Percentiles rank a stretch among this genome's conserved stretches.
These are phyloP conservation scores for Melipona bicolor DNA, from an alignment of 2,888 invertebrate species.

Conservation along the genomic window DNA sequence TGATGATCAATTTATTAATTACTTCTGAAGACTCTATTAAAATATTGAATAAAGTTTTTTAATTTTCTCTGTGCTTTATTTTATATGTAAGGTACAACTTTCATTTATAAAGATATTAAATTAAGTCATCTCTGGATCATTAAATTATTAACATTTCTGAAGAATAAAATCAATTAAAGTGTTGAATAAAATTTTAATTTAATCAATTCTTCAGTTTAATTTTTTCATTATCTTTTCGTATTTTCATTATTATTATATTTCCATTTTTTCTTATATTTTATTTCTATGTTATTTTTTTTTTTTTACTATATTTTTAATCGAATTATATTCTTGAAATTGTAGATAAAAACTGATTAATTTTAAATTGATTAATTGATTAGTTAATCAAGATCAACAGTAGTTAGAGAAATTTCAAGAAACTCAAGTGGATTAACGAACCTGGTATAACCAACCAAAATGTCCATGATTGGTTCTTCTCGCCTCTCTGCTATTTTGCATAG, in stretches of 20 bases:
- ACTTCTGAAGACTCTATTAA: background rate
- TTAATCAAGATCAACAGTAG: constrained; percentile 1
- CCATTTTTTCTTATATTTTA: background rate
- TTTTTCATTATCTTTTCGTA: background rate
- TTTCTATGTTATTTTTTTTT: background rate
- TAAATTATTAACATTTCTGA: background rate
- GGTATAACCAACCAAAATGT: constrained; percentile 56
- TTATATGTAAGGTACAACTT: too few relatives aligned
- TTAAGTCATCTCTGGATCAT: background rate
- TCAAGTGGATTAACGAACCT: constrained; percentile 54
- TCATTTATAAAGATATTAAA: background rate
- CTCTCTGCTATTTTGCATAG: constrained; percentile 51
- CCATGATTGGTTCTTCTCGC: constrained; percentile 15
- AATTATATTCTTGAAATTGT: background rate
- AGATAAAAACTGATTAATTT: background rate
- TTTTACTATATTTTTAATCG: background rate
- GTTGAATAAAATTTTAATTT: too few relatives aligned
- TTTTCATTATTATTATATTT: background rate
- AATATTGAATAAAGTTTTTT: too few relatives aligned
- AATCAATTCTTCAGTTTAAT: too few relatives aligned
- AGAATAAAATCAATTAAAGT: background rate
- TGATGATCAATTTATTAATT: too few relatives aligned
- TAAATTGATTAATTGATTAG: background rate
- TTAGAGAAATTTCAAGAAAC: background rate
- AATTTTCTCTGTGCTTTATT: too few relatives aligned